Evolutionary conservation across 2,888 invertebrate genomes (phyloP), one percentile per base, ranked within the genome.

Genomic region (Drosophila birchii): DNA sequence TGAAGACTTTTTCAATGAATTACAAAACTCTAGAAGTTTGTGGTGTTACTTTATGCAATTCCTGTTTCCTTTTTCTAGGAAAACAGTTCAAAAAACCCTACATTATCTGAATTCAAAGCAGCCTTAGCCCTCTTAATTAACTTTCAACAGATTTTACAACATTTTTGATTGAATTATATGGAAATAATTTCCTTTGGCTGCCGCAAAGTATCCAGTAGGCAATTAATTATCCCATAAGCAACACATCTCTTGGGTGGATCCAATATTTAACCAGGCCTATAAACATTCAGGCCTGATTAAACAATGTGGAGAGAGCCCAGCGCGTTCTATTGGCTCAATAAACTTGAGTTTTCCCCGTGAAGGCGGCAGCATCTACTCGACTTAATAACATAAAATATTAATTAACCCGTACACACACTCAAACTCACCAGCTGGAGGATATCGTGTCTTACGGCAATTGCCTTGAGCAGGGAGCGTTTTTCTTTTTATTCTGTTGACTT

Each of bases 301-400:
- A 76, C 84, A 84, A 76, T 81, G 79, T 72, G 78, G 79, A 70
- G 78, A 29, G 55, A 44, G 61, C 39, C 20, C 36, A 29, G 36
- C 54, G 11, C 34, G 23, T 49, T 80, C 84, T 80, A 84, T 84
- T 86, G 75, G 77, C 72, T 53, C 77, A 77, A 86, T 84, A 85
- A 81, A 84, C 69, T 73, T 55, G 38, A 53, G 53, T 45, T 45
- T 53, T 26, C 57, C 39, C 38, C 12, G 47, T 11, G 32, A 41
- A 41, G 39, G 23, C 43, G 3, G 61, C 60, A 34, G 29, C 57
- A 47, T 67, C 68, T 67, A 51, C 68, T 82, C 74, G 79, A 80
- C 82, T 87, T 84, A 80, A 84, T 84, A 85, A 76, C 85, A 84
- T 84, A 78, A 84, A 84, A 84, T 84, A 87, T 84, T 84, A 84